These are phyloP conservation scores for Halichoerus grypus DNA, from an alignment of 2,113 vertebrate genomes.

Conservation along the genomic window DNA sequence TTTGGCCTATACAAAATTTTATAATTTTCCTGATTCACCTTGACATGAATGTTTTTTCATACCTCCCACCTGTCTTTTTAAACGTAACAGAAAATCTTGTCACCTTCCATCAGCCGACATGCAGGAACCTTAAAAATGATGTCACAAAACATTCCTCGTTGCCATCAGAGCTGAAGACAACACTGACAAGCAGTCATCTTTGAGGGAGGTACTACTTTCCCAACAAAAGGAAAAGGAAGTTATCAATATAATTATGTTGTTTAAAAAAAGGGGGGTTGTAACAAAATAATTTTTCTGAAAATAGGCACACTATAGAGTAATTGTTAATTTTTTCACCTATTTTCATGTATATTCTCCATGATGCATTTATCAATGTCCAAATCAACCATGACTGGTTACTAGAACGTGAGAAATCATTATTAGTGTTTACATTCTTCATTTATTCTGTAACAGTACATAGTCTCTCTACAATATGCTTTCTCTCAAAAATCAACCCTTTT, in stretches of 20 bases:
- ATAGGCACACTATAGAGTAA: background rate
- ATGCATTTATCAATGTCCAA: background rate
- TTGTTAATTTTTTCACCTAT: background rate
- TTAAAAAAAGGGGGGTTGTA: background rate
- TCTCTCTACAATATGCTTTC: background rate
- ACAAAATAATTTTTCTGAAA: background rate
- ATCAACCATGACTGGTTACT: background rate
- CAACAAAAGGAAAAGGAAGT: background rate
- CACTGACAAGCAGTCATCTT: background rate
- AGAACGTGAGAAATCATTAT: background rate
- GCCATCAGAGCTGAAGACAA: constrained; percentile 61
- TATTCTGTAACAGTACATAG: background rate
- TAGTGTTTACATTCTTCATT: background rate
- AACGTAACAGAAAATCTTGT: constrained; percentile 83
- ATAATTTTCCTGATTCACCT: constrained; percentile 1
- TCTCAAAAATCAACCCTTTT: background rate
- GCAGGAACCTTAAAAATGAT: constrained; percentile 78
- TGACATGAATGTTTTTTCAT: background rate
- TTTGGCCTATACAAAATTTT: background rate
- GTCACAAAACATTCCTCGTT: constrained; percentile 65
- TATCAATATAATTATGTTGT: background rate
- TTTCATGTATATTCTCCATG: background rate
- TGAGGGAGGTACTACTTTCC: background rate
- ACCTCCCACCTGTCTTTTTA: constrained; percentile 25
- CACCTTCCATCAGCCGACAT: constrained; percentile 78